Evolutionary conservation across 2,113 vertebrate genomes (phyloP).

Genomic region (Boleophthalmus pectinirostris): DNA sequence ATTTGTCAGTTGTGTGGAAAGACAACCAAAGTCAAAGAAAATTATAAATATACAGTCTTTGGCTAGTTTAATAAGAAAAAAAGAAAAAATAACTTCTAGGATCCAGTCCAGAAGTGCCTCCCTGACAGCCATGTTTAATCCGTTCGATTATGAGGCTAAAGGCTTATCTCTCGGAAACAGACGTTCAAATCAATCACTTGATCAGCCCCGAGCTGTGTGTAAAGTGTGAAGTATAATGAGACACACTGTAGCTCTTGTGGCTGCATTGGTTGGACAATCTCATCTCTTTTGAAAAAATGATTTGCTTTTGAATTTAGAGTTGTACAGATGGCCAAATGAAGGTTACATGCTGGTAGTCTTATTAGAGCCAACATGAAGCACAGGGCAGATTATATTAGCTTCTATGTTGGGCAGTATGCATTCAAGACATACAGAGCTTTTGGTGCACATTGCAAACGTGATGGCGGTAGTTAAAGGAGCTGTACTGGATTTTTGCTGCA

Average conservation of each 20-base stretch:
- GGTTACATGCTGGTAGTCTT: neutral
- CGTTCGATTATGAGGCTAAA: conserved; percentile 43
- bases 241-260: neutral
- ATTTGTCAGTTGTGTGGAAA: conserved; percentile 7
- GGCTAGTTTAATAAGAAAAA: conserved; percentile 21
- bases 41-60: conserved; percentile 9
- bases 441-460: too few relatives aligned
- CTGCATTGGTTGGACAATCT: conserved; percentile 10
- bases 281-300: conserved; percentile 3
- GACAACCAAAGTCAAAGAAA: conserved; percentile 16
- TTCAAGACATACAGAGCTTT: too few relatives aligned
- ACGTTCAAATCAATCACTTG: conserved; percentile 38
- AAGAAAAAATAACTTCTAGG: conserved; percentile 9
- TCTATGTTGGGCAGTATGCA: too few relatives aligned
- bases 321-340: neutral
- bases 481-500: too few relatives aligned
- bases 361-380: too few relatives aligned
- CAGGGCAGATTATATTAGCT: too few relatives aligned
- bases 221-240: conserved; percentile 29
- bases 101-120: conserved; percentile 37
- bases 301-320: neutral
- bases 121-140: conserved; percentile 51
- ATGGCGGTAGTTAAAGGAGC: too few relatives aligned
- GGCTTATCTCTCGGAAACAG: conserved; percentile 56
- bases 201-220: conserved; percentile 25